Conservation (phyloP, 2,113 vertebrate species). For the Lutjanus erythropterus region DNA sequence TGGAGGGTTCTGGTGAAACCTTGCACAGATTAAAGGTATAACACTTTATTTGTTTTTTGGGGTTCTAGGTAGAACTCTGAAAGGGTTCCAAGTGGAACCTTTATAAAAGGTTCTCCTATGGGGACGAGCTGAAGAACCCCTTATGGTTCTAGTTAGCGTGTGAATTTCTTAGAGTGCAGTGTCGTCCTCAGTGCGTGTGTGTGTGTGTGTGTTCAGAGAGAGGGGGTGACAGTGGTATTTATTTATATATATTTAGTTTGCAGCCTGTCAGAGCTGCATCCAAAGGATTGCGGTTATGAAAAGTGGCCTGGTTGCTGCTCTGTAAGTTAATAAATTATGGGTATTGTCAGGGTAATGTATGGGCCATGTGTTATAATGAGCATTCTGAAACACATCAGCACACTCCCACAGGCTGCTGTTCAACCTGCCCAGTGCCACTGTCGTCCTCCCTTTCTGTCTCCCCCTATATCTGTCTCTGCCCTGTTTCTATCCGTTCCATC, state of each 20-base stretch:
- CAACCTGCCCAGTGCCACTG: conserved; percentile 45
- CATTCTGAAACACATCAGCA: conserved; percentile 76
- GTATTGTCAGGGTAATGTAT: conserved; percentile 80
- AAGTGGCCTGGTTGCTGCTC: conserved; percentile 70
- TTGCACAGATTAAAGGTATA: no score
- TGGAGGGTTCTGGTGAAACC: no score
- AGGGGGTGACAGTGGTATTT: conserved; percentile 43
- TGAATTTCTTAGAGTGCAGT: no score
- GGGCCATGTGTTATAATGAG: conserved; percentile 80
- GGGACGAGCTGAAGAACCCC: no score
- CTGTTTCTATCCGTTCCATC: conserved; percentile 24
- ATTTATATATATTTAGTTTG: conserved; percentile 72
- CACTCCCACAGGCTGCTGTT: conserved; percentile 66
- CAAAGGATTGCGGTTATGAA: conserved; percentile 64
- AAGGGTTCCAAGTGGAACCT: no score
- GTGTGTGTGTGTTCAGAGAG: conserved; percentile 23
- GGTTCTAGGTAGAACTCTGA: no score
- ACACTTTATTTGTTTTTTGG: no score
- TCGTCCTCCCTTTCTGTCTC: neutral
- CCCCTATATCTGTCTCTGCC: conserved; percentile 23
- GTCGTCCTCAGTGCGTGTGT: conserved; percentile 18
- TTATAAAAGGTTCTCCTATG: no score
- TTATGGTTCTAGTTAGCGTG: no score
- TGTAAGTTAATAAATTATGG: conserved; percentile 83
- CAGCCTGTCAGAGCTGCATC: conserved; percentile 74